Base-by-base conservation (phyloP, 1,140 invertebrate genomes). In the Drosophila ogumai region DNA sequence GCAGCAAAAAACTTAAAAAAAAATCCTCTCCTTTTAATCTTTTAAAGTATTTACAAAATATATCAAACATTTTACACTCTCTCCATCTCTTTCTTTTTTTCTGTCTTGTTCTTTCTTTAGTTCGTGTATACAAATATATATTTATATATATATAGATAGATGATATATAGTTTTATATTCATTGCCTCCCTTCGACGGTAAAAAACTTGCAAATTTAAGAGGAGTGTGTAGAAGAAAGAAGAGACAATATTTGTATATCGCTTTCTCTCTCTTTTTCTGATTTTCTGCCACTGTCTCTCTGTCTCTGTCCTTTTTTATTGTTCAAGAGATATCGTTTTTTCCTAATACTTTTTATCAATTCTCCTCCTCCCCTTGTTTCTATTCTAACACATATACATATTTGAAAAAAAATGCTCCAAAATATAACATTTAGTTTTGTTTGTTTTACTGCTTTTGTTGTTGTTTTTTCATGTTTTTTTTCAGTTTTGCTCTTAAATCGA, bases 391-490 rank as follows among this genome's bases (percentile, higher is more conserved):
- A 79, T 64, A 81, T 64, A 81, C 66, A 86, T 63, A 54, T 81
- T 81, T 81, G 82, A 86, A 86, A 87, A 82, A 87, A 87, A 82
- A 86, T 82, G 82, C 82, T 86, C 82, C 66, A 87, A 86, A 87
- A 86, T 86, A 85, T 85, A 85, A 86, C 76, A 86, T 86, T 76
- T 75, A 75, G 67, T 85, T 77, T 60, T 50, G 12, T 65, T 82
- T 79, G 46, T 64, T 47, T 46, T 65, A 41, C 63, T 61, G 31
- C 47, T 61, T 81, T 49, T 65, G 19, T 34, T 19, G 6, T n/a
- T 59, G 22, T 57, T 63, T 46, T 36, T 43, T 59, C 25, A 32
- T 31, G 2, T 22, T 2, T 28, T 44, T 47, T 22, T 44, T 19
- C 43, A n/a, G 17, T 28, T 69, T 57, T 22, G 17, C 74, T 54